phyloP scores from a whole-genome alignment of 2,888 invertebrate genomes.

The Pemphredon lugubris region DNA sequence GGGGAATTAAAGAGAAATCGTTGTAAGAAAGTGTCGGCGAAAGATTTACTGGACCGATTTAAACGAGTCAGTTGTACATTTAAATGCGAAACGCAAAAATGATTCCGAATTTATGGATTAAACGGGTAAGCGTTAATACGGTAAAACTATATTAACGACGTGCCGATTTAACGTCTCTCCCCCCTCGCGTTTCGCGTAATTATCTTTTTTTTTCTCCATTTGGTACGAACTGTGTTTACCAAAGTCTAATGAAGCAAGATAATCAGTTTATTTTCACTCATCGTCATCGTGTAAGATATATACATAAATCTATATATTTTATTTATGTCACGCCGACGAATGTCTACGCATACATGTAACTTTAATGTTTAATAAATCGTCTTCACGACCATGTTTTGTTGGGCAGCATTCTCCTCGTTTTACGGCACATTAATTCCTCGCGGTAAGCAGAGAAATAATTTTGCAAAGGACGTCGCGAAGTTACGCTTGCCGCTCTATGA shows the following conservation, averaged over 20 bases:
- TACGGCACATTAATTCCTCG: background rate
- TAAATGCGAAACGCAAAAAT: background rate
- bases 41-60: slow-evolving; percentile 1
- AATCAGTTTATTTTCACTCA: slow-evolving; percentile 61
- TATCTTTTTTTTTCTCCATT: slow-evolving; percentile 37
- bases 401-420: background rate
- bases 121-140: slow-evolving; percentile 36
- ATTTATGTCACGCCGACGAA: slow-evolving; percentile 62
- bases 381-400: slow-evolving; percentile 30
- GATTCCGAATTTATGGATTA: too few relatives aligned
- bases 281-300: slow-evolving; percentile 67
- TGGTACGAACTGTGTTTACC: slow-evolving; percentile 60
- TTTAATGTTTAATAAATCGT: slow-evolving; percentile 65
- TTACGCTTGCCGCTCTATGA: too few relatives aligned
- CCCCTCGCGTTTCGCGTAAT: background rate
- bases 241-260: slow-evolving; percentile 61
- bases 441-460: too few relatives aligned
- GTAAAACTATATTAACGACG: slow-evolving; percentile 11
- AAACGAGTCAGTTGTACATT: background rate
- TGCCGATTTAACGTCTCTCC: slow-evolving; percentile 7
- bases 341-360: slow-evolving; percentile 63
- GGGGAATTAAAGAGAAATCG: slow-evolving; percentile 9
- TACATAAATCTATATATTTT: slow-evolving; percentile 64
- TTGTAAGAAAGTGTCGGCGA: background rate
- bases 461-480: too few relatives aligned